Percentiles rank a stretch among this genome's conserved stretches.
phyloP scores from a whole-genome alignment of 2,797 vertebrate genomes.

The Simalia tracyae region DNA sequence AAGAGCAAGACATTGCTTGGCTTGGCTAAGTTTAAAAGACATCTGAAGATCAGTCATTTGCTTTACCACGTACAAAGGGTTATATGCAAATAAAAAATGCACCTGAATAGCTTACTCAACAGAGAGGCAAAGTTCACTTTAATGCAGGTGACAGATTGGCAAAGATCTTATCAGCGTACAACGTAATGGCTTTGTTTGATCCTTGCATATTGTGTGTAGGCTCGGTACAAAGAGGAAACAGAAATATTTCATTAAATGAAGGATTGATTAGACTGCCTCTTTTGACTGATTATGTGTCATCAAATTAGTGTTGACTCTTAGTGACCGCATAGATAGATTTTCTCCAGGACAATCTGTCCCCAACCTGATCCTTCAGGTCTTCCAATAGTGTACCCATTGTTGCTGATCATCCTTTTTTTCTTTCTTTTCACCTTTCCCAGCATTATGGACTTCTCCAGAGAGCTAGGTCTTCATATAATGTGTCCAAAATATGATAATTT shows the following conservation, averaged over 20 bases:
- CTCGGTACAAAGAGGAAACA: not conserved
- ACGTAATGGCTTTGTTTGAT: constrained; percentile 16
- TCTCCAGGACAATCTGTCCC: not conserved
- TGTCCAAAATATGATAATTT: not conserved
- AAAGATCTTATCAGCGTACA: constrained; percentile 50
- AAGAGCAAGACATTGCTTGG: constrained; percentile 31
- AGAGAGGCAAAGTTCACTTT: constrained; percentile 62
- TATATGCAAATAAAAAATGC: constrained; percentile 39
- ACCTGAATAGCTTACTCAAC: constrained; percentile 9
- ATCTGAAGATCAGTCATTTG: constrained; percentile 51
- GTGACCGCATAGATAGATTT: not conserved
- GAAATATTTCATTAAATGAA: not conserved
- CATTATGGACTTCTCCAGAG: not conserved
- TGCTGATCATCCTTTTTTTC: not conserved
- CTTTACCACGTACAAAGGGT: constrained; percentile 17
- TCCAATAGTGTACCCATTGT: not conserved
- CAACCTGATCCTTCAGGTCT: not conserved
- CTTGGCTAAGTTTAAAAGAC: constrained; percentile 28
- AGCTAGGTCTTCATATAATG: not conserved
- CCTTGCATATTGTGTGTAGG: constrained; percentile 9
- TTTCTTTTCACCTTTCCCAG: not conserved
- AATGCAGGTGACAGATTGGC: constrained; percentile 39
- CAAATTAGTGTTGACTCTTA: not conserved
- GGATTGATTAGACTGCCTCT: not conserved
- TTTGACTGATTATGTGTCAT: not conserved